Evolutionary conservation across 2,113 vertebrate genomes (phyloP), one percentile per base, ranked within the genome.

Genomic region (Siphamia tubifer): DNA sequence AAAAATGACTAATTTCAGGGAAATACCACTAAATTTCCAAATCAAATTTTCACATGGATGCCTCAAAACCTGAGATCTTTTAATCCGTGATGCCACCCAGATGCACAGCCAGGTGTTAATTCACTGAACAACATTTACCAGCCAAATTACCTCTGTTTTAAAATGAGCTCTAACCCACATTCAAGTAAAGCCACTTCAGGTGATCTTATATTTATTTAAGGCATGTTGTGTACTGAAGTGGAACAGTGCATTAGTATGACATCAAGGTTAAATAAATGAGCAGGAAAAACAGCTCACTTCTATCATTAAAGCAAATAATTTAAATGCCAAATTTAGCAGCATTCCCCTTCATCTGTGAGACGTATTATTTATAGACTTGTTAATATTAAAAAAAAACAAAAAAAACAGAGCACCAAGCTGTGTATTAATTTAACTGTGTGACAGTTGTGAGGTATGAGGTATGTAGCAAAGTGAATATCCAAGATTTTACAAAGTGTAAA

Each of bases 81-180:
- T 28, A 11, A 63, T 32, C 36, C 70, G 77, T 77, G 70, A 84
- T 66, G 74, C 65, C 78, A 85, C 71, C 47, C 68, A 77, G 40
- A 79, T 80, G 53, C 54, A 63, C 23, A 69, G 42, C 57, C 16
- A n/a, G 23, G 15, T 31, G 35, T 42, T 38, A 10, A 49, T n/a
- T 16, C 42, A 42, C 12, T 9, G 17, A 68, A 19, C 32, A 30
- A 15, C 11, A n/a, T 30, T 31, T 19, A 34, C 2, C 9, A 4
- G 35, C 16, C 3, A 13, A 16, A 32, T 15, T n/a, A n/a, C n/a
- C n/a, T 24, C n/a, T 24, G 7, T 9, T 15, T 19, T 3, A 2
- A 1, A 9, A 31, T 16, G 15, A 15, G 17, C 13, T 11, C 4
- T 35, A 21, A 19, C n/a, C 6, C 16, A 16, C 10, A 7, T 6